A percentile compares a stretch with the other conserved stretches of the same genome.
Conservation (phyloP, 2,797 vertebrate species). For the Anguilla marmorata region DNA sequence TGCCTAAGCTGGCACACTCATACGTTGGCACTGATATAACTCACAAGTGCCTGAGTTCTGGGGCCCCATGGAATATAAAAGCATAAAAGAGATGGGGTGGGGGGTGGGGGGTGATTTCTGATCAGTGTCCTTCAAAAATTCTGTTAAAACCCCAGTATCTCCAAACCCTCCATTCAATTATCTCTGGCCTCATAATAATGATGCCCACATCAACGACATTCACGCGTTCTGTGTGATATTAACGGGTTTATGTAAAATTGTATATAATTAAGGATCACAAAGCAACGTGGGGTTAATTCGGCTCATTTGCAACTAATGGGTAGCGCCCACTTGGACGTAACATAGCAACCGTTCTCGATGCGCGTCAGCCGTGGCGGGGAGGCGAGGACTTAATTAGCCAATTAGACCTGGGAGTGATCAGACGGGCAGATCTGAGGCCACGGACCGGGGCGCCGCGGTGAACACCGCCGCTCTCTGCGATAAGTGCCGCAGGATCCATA, state of each 20-base stretch:
- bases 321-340: neutral
- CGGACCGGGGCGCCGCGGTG: neutral
- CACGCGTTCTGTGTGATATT: neutral
- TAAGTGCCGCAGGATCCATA: neutral
- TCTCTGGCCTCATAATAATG: neutral
- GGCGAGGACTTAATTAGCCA: slow-evolving; percentile 1
- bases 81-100: neutral
- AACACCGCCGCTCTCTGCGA: neutral
- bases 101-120: neutral
- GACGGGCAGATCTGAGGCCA: neutral
- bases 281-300: neutral
- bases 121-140: too few species aligned
- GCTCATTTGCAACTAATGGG: neutral
- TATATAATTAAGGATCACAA: neutral
- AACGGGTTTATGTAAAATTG: neutral
- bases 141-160: neutral
- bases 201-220: neutral
- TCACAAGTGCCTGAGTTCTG: neutral
- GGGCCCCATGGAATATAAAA: neutral
- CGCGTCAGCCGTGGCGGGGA: neutral
- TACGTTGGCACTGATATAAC: neutral
- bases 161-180: neutral
- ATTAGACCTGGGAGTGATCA: neutral
- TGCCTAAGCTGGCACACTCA: neutral
- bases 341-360: neutral